Evolutionary conservation across 1,140 invertebrate genomes (phyloP).

Genomic region (Vanessa tameamea): DNA sequence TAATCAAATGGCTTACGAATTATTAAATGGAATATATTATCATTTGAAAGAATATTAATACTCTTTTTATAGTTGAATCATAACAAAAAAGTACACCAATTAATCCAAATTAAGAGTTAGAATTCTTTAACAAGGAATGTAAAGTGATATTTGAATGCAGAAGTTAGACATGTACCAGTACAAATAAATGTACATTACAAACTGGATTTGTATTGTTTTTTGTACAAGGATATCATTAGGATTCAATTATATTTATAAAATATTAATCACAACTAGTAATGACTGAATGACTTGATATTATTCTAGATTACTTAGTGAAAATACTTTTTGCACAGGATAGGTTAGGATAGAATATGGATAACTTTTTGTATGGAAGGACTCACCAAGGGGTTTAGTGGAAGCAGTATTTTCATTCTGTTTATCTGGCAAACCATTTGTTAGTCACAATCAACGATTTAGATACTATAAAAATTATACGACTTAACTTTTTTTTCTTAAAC

Average conservation of each 20-base stretch:
- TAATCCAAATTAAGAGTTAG: neutral
- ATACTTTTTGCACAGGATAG: neutral
- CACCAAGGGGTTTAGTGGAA: constrained; percentile 64
- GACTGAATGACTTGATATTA: neutral
- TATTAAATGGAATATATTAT: too few species aligned
- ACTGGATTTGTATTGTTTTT: constrained; percentile 61
- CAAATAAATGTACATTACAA: too few species aligned
- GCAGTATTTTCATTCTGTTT: constrained; percentile 48
- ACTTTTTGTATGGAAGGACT: constrained; percentile 43
- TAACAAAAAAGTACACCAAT: too few species aligned
- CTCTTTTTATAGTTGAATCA: too few species aligned
- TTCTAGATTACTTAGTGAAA: neutral
- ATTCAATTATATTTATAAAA: neutral
- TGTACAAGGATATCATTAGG: too few species aligned
- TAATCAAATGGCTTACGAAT: too few species aligned
- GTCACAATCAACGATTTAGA: constrained; percentile 6
- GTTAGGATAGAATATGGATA: constrained; percentile 22
- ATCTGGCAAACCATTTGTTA: constrained; percentile 44
- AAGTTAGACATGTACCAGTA: constrained; percentile 36
- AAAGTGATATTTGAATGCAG: constrained; percentile 61
- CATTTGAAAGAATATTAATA: too few species aligned
- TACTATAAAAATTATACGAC: too few species aligned
- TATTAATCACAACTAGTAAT: neutral
- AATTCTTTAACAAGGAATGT: constrained; percentile 16
- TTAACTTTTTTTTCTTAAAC: too few species aligned